Evolutionary conservation across 2,888 invertebrate genomes (phyloP), one percentile per base, ranked within the genome.

Genomic region (Lepeophtheirus nordmannii): DNA sequence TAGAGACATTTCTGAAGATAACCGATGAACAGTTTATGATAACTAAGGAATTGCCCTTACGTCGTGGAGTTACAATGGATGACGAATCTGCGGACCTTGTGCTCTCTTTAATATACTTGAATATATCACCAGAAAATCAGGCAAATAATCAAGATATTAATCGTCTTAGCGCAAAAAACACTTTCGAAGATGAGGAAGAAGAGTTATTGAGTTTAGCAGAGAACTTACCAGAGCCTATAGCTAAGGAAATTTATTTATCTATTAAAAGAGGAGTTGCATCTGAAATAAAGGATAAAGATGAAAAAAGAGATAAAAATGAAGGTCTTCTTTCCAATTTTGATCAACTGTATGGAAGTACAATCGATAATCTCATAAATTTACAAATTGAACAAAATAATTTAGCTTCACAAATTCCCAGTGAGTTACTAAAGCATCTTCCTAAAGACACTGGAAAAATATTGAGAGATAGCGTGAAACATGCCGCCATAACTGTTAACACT

Each of bases 321-420:
- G 12, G 1, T n/a, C 30, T 30, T 30, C 30, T 7, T 30, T 46
- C 53, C 14, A 17, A 46, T 8, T 46, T 46, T 46, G 53, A 46
- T 46, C n/a, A 46, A 46, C 53, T 46, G n/a, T 46, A 46, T 46
- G 53, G 53, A 14, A n/a, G 5, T 17, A 46, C 53, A 14, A 46
- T 46, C 17, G 53, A 46, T n/a, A n/a, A 14, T 17, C 60, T 60
- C 22, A 37, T 60, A 3, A 20, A 37, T 17, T n/a, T 60, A 60
- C 60, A 60, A 60, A 60, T 60, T 10, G 60, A 60, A 22, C 60
- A 60, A 37, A 60, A 60, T 7, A 10, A 10, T 14, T 37, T 60
- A 17, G 39, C 60, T 1, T 8, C 30, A 30, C 10, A 22, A 22
- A 11, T 60, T 17, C 37, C 60, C 8, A 23, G n/a, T 12, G 22